These are phyloP conservation scores for Sarcophaga rosellei DNA, from an alignment of 2,888 invertebrate species.

Conservation along the genomic window DNA sequence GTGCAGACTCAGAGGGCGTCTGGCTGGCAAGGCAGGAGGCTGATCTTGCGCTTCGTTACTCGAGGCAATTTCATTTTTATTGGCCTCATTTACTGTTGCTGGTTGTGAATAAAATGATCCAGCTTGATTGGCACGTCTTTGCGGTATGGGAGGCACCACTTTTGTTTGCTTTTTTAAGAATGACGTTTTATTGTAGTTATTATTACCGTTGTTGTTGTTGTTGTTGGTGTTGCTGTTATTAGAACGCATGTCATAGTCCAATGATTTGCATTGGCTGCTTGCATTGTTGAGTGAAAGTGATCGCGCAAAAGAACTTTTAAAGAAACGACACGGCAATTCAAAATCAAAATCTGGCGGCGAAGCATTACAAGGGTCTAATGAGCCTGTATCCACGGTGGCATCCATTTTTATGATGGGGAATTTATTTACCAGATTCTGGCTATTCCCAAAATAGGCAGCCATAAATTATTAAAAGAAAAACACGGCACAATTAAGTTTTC, in stretches of 20 bases:
- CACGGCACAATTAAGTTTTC: not conserved
- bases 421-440: constrained; percentile 34
- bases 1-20: constrained; percentile 69
- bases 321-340: constrained; percentile 81
- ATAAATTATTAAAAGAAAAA: constrained; percentile 17
- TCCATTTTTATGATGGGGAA: constrained; percentile 52
- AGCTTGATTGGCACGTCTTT: constrained; percentile 69
- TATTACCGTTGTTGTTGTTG: constrained; percentile 44
- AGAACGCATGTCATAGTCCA: constrained; percentile 78
- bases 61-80: constrained; percentile 34
- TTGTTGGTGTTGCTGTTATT: constrained; percentile 64
- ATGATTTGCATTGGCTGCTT: constrained; percentile 77
- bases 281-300: constrained; percentile 81
- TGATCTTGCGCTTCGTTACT: constrained; percentile 67
- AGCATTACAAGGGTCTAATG: constrained; percentile 54
- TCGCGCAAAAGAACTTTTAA: constrained; percentile 83
- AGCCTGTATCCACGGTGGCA: constrained; percentile 41
- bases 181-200: constrained; percentile 37
- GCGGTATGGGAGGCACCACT: constrained; percentile 65
- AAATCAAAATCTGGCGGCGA: constrained; percentile 80
- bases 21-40: constrained; percentile 76
- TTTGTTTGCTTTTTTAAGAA: constrained; percentile 44
- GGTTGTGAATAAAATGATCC: constrained; percentile 34
- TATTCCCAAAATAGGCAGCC: constrained; percentile 20
- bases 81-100: constrained; percentile 59